A percentile compares a stretch with the other conserved stretches of the same genome.
Evolutionary conservation across 2,113 vertebrate genomes (phyloP).

Genomic region (Smithornis capensis): DNA sequence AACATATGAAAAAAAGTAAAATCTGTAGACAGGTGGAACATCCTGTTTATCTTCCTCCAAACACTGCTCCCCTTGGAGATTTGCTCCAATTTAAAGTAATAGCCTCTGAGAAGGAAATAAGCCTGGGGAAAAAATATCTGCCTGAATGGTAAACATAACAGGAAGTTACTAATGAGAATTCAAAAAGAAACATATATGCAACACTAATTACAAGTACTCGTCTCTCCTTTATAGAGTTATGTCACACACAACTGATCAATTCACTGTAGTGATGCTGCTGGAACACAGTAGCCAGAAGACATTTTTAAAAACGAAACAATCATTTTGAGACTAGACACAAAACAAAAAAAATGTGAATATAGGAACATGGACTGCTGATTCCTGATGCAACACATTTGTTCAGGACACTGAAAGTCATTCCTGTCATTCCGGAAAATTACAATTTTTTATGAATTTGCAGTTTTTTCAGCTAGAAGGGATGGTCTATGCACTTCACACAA

Average conservation of each 20-base stretch:
- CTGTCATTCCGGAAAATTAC: not conserved
- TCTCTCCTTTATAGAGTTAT: not conserved
- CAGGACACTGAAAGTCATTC: not conserved
- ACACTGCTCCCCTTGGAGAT: not conserved
- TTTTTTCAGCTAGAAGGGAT: not conserved
- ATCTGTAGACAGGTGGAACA: not conserved
- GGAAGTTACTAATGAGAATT: not conserved
- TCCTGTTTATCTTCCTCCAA: not conserved
- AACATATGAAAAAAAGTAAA: not conserved
- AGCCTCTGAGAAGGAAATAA: not conserved
- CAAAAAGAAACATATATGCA: not conserved
- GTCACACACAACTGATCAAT: not conserved
- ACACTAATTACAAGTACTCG: not conserved
- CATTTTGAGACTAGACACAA: not conserved
- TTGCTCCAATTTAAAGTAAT: not conserved
- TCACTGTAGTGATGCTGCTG: not conserved
- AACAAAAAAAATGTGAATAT: not conserved
- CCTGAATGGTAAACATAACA: not conserved
- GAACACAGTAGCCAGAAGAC: not conserved
- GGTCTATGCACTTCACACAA: not conserved
- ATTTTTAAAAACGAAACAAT: not conserved
- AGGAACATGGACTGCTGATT: not conserved
- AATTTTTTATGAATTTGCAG: not conserved
- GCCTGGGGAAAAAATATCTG: not conserved
- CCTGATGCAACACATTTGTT: not conserved